Conservation (phyloP, 2,888 invertebrate genomes). For the Drosophila siamana region DNA sequence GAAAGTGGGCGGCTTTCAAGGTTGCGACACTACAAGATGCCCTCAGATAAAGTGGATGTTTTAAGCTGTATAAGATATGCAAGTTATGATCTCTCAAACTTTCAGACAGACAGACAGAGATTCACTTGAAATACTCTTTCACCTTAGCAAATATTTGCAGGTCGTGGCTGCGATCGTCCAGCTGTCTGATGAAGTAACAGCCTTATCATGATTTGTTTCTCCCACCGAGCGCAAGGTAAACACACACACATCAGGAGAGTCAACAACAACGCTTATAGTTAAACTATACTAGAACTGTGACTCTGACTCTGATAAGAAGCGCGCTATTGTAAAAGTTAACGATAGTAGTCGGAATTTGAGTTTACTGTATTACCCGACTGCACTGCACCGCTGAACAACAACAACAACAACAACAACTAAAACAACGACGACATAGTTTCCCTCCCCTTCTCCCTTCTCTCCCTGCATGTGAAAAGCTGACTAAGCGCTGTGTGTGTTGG, state of each 20-base stretch:
- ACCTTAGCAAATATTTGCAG: neutral
- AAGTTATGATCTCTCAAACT: too few relatives aligned
- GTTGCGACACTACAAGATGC: neutral
- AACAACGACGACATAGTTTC: neutral
- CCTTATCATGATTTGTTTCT: slow-evolving; percentile 52
- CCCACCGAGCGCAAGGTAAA: slow-evolving; percentile 45
- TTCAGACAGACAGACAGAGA: neutral
- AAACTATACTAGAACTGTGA: slow-evolving; percentile 9
- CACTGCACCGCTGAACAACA: slow-evolving; percentile 2
- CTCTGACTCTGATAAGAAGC: slow-evolving; percentile 53
- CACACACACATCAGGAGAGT: slow-evolving; percentile 6
- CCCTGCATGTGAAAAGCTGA: slow-evolving; percentile 40
- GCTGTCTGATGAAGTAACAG: slow-evolving; percentile 45
- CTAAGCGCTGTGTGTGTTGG: slow-evolving; percentile 30
- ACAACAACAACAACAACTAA: neutral
- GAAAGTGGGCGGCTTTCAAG: neutral
- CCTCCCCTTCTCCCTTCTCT: too few relatives aligned
- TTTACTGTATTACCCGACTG: slow-evolving; percentile 8
- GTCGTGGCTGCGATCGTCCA: slow-evolving; percentile 29
- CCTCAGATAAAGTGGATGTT: neutral
- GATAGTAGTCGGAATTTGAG: neutral
- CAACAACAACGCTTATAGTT: slow-evolving; percentile 15
- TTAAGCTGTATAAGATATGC: too few relatives aligned
- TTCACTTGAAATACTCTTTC: neutral
- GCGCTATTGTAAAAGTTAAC: neutral